phyloP scores from a whole-genome alignment of 2,888 invertebrate species.

The Drosophila mayaguana region DNA sequence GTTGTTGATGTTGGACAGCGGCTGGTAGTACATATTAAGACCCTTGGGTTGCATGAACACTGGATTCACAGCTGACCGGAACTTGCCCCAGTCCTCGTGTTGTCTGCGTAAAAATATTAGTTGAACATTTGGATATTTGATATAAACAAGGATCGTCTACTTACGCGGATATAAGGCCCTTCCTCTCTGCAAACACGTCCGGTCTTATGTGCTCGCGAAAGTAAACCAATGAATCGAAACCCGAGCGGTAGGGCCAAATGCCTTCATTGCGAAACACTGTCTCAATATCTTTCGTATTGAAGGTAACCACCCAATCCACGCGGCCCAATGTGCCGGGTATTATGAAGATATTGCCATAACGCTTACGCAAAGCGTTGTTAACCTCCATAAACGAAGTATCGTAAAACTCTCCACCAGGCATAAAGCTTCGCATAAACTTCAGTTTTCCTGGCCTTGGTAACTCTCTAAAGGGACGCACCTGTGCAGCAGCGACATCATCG shows the following conservation, averaged over 20 bases:
- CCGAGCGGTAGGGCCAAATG: conserved; percentile 84
- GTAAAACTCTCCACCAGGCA: conserved; percentile 62
- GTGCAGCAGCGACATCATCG: conserved; percentile 8
- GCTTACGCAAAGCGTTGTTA: conserved; percentile 42
- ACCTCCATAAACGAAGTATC: conserved; percentile 49
- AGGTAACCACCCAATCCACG: conserved; percentile 82
- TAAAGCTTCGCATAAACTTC: conserved; percentile 52
- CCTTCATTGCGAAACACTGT: conserved; percentile 85
- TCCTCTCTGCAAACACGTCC: conserved; percentile 49
- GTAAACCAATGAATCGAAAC: conserved; percentile 82
- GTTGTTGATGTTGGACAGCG: conserved; percentile 82
- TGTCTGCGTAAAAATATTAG: conserved; percentile 84
- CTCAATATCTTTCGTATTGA: conserved; percentile 86
- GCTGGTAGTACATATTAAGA: conserved; percentile 86
- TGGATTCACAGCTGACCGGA: conserved; percentile 87
- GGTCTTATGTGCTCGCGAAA: conserved; percentile 63
- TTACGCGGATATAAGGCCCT: conserved; percentile 55
- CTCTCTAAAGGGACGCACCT: conserved; percentile 41
- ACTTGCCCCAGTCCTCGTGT: conserved; percentile 86
- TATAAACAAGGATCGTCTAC: not conserved
- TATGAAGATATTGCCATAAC: conserved; percentile 76
- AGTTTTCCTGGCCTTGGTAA: conserved; percentile 56
- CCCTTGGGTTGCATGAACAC: conserved; percentile 88
- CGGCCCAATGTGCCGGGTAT: conserved; percentile 82
- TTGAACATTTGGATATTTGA: not conserved